Conservation (phyloP, 1,140 invertebrate species). For the Dreissena rostriformis region DNA sequence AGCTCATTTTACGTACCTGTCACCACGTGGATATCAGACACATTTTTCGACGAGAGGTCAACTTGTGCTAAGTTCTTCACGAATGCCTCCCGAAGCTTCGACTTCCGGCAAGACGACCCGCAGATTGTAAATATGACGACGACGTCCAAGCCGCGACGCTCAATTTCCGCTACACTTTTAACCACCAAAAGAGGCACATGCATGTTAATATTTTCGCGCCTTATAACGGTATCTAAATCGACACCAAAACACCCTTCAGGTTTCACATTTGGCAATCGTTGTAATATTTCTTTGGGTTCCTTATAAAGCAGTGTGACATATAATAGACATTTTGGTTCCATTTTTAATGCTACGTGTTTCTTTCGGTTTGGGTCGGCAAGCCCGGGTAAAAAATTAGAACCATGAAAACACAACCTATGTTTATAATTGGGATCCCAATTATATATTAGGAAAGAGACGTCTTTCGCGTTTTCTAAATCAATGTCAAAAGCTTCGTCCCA, state of each 20-base stretch:
- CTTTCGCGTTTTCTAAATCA: slow-evolving; percentile 94
- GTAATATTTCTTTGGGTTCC: slow-evolving; percentile 93
- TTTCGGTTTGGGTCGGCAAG: slow-evolving; percentile 67
- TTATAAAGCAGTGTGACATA: slow-evolving; percentile 97
- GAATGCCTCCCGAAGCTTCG: slow-evolving; percentile 96
- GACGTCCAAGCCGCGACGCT: slow-evolving; percentile 96
- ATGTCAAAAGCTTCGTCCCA: slow-evolving; percentile 99
- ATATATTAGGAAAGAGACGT: slow-evolving; percentile 97
- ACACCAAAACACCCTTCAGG: slow-evolving; percentile 90
- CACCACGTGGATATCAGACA: slow-evolving; percentile 89
- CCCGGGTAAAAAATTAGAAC: slow-evolving; percentile 75
- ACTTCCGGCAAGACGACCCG: slow-evolving; percentile 97
- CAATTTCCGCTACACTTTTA: slow-evolving; percentile 97
- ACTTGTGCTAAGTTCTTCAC: slow-evolving; percentile 94
- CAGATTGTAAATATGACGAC: slow-evolving; percentile 97
- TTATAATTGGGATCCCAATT: slow-evolving; percentile 94
- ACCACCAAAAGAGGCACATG: slow-evolving; percentile 93
- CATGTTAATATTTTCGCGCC: slow-evolving; percentile 86
- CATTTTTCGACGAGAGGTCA: slow-evolving; percentile 96
- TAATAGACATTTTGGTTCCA: slow-evolving; percentile 95
- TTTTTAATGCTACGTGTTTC: slow-evolving; percentile 87
- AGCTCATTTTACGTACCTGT: slow-evolving; percentile 75
- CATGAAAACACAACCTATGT: slow-evolving; percentile 81
- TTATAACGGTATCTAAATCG: slow-evolving; percentile 95
- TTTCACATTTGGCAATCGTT: slow-evolving; percentile 78